A percentile compares a stretch with the other conserved stretches of the same genome.
phyloP scores from a whole-genome alignment of 2,888 invertebrate genomes.

The Ophion ellenae region DNA sequence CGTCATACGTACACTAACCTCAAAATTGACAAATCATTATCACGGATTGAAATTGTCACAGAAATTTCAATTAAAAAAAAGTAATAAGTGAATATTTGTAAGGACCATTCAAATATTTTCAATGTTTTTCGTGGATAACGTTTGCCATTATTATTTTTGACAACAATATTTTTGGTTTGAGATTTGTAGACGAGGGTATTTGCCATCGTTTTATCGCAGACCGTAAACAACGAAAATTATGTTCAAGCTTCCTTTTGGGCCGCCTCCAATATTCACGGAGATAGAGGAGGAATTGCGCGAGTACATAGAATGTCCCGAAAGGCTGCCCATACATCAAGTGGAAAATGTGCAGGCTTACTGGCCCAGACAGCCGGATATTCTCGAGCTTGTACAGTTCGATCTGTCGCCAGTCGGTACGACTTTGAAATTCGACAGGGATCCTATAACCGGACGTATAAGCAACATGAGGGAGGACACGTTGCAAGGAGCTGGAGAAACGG shows the following conservation, averaged over 20 bases:
- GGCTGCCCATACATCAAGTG: slow-evolving; percentile 89
- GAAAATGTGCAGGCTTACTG: slow-evolving; percentile 89
- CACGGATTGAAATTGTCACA: not conserved
- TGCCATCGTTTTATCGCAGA: not conserved
- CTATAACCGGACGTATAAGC: slow-evolving; percentile 90
- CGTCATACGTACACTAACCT: not conserved
- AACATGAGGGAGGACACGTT: slow-evolving; percentile 88
- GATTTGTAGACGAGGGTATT: not conserved
- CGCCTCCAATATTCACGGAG: slow-evolving; percentile 88
- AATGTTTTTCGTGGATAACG: not conserved
- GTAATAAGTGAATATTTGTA: not conserved
- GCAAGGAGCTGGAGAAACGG: slow-evolving; percentile 87
- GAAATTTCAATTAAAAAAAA: not conserved
- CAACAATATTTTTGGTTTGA: not conserved
- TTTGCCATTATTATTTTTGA: not conserved
- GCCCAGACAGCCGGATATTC: slow-evolving; percentile 85
- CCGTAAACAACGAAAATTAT: not conserved
- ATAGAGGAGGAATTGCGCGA: slow-evolving; percentile 87
- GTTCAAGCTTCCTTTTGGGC: slow-evolving; percentile 81
- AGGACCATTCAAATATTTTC: not conserved
- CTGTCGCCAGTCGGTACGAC: slow-evolving; percentile 85
- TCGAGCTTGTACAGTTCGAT: slow-evolving; percentile 85
- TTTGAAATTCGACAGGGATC: slow-evolving; percentile 88
- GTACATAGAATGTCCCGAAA: slow-evolving; percentile 88
- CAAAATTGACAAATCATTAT: not conserved